A percentile compares a stretch with the other conserved stretches of the same genome.
phyloP scores from a whole-genome alignment of 2,888 invertebrate species.

The Morpho achilles region DNA sequence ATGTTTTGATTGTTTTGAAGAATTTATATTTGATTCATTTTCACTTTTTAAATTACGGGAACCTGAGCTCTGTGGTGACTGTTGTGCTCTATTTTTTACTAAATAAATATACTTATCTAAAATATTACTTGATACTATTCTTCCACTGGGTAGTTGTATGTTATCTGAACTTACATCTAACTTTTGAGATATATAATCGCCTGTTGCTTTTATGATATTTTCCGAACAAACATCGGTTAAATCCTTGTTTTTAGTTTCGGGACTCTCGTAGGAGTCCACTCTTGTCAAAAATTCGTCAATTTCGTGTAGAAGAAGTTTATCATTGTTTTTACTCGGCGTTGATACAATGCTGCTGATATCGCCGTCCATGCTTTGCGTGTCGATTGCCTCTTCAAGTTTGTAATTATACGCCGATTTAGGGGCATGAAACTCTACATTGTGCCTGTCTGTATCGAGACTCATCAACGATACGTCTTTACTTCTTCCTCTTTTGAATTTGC shows the following conservation, averaged over 20 bases:
- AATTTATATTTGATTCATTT: slow-evolving; percentile 7
- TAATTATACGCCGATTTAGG: slow-evolving; percentile 15
- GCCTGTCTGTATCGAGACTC: slow-evolving; percentile 45
- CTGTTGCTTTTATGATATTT: slow-evolving; percentile 64
- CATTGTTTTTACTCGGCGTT: slow-evolving; percentile 67
- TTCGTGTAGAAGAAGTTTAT: slow-evolving; percentile 65
- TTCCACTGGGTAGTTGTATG: slow-evolving; percentile 56
- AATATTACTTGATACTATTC: slow-evolving; percentile 50
- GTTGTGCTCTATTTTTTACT: slow-evolving; percentile 50
- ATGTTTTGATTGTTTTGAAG: slow-evolving; percentile 27
- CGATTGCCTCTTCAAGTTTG: slow-evolving; percentile 33
- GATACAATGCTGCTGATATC: slow-evolving; percentile 69
- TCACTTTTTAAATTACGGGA: slow-evolving; percentile 11
- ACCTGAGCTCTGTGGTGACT: slow-evolving; percentile 29
- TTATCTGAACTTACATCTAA: slow-evolving; percentile 48
- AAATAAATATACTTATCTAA: slow-evolving; percentile 72
- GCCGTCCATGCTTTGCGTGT: slow-evolving; percentile 66
- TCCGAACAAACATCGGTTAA: slow-evolving; percentile 43
- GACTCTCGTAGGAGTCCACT: slow-evolving; percentile 66
- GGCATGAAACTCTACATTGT: slow-evolving; percentile 1
- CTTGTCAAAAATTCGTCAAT: slow-evolving; percentile 71
- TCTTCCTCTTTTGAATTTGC: slow-evolving; percentile 44
- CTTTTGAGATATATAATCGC: slow-evolving; percentile 60
- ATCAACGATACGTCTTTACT: slow-evolving; percentile 50
- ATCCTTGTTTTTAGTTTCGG: slow-evolving; percentile 50